Base-by-base conservation (phyloP, 2,113 vertebrate species). In the Phalacrocorax brasilianus region DNA sequence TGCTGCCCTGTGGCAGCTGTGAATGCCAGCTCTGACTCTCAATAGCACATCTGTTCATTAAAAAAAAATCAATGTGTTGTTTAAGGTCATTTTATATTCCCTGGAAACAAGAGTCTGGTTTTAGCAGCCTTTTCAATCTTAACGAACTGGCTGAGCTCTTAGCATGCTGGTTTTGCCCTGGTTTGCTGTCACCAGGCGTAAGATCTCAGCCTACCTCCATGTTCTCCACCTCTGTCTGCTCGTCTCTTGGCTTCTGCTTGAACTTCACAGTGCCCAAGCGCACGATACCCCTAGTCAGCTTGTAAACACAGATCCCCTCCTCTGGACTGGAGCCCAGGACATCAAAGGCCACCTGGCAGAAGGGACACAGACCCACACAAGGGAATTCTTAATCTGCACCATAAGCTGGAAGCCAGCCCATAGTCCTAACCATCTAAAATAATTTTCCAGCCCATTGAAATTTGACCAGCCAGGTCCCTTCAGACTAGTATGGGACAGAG, bases 201-300 rank as follows among this genome's bases (percentile, higher is more conserved):
- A 89, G 49, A 73, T 52, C 79, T 84, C 71, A 67, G 2, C 49
- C 50, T 78, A 73, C 92, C 75, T 98, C 96, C 0, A 3, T 82
- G 79, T 79, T 94, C 21, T 97, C 96, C 55, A 96, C 70, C 47
- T 98, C 97, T 23, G 94, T 96, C 74, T 98, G 97, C 55, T 97
- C 95, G 42, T 98, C 77, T 96, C 97, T 88, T 90, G 96, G 95
- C 89, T 98, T 97, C 93, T 97, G 96, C 94, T 97, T 97, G 94
- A 97, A 97, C 68, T 97, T 97, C 97, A 74, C 72, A 38, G 82
- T 96, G 35, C 96, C 95, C 6, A 96, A 95, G 70, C 95, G 94
- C 94, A 45, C 63, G 24, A 96, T 94, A 26, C 82, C 96, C 26
- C 63, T 19, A 0, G 88, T 97, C 42, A 97, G 84, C 77, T 97